Evolutionary conservation across 1,140 invertebrate species (phyloP).

Genomic region (Halesus radiatus): DNA sequence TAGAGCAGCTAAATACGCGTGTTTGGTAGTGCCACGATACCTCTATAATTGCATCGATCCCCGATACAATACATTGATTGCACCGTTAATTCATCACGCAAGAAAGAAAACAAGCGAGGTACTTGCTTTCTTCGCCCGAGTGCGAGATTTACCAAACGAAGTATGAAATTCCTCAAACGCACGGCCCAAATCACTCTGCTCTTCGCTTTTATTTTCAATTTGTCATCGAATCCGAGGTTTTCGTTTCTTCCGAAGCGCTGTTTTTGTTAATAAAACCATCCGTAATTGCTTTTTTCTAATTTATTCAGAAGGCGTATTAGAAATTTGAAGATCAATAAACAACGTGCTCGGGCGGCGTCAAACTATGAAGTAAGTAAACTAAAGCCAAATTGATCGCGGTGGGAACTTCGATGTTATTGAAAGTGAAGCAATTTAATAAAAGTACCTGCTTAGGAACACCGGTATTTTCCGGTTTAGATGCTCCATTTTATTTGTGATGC

Average conservation of each 20-base stretch:
- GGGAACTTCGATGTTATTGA: no score
- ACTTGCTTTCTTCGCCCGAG: slow-evolving; percentile 21
- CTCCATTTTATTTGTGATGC: no score
- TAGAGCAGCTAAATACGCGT: no score
- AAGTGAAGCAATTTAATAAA: no score
- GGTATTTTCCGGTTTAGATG: no score
- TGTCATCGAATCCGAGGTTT: background rate
- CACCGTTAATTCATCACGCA: slow-evolving; percentile 3
- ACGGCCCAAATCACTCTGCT: slow-evolving; percentile 4
- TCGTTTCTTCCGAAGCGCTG: background rate
- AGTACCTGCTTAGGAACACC: no score
- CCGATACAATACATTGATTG: no score
- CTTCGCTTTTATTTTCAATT: slow-evolving; percentile 37
- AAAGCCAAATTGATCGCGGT: no score
- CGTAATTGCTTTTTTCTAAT: slow-evolving; percentile 17
- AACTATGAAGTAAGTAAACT: no score
- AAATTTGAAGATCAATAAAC: slow-evolving; percentile 18
- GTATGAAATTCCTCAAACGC: slow-evolving; percentile 2
- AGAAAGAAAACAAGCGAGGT: slow-evolving; percentile 20
- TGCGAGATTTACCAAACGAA: slow-evolving; percentile 24
- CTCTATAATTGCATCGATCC: no score
- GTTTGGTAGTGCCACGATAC: no score
- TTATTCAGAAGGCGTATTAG: slow-evolving; percentile 20
- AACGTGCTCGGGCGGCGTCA: background rate
- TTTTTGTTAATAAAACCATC: background rate